Evolutionary conservation across 1,140 invertebrate genomes (phyloP).

Genomic region (Zophobas atratus): DNA sequence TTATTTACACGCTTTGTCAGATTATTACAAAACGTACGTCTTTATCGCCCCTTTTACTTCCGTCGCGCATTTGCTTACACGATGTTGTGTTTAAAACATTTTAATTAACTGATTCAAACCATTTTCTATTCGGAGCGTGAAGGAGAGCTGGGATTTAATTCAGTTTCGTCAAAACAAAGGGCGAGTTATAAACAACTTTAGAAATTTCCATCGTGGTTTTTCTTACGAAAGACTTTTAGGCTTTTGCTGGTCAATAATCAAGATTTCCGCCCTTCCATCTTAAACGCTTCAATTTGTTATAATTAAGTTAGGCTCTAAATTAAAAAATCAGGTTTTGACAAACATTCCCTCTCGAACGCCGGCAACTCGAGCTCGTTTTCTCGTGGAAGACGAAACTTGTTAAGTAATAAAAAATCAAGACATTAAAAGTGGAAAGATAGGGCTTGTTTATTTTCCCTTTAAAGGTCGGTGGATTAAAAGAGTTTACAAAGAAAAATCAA

Average conservation of each 20-base stretch:
- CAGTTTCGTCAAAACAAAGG: conserved; percentile 20
- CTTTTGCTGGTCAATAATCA: conserved; percentile 13
- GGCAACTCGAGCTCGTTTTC: too few relatives aligned
- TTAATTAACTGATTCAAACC: conserved; percentile 32
- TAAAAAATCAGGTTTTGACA: too few relatives aligned
- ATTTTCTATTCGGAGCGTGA: conserved; percentile 34
- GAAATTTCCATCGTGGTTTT: conserved; percentile 14
- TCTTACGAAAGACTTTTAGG: neutral
- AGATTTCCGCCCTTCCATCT: too few relatives aligned
- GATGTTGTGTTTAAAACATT: conserved; percentile 30
- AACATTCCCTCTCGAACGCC: too few relatives aligned
- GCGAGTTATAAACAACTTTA: conserved; percentile 27
- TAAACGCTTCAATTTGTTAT: too few relatives aligned
- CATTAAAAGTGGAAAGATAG: too few relatives aligned
- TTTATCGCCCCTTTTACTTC: neutral
- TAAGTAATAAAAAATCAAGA: too few relatives aligned
- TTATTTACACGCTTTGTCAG: conserved; percentile 10
- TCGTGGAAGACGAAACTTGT: too few relatives aligned
- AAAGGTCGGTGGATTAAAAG: too few relatives aligned
- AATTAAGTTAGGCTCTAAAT: too few relatives aligned
- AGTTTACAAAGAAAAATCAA: too few relatives aligned
- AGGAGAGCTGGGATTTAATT: conserved; percentile 30
- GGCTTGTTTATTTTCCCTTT: too few relatives aligned
- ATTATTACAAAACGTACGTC: conserved; percentile 25
- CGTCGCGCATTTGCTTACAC: conserved; percentile 18